Evolutionary conservation across 2,113 vertebrate genomes (phyloP).

Genomic region (Todiramphus saurophagus): DNA sequence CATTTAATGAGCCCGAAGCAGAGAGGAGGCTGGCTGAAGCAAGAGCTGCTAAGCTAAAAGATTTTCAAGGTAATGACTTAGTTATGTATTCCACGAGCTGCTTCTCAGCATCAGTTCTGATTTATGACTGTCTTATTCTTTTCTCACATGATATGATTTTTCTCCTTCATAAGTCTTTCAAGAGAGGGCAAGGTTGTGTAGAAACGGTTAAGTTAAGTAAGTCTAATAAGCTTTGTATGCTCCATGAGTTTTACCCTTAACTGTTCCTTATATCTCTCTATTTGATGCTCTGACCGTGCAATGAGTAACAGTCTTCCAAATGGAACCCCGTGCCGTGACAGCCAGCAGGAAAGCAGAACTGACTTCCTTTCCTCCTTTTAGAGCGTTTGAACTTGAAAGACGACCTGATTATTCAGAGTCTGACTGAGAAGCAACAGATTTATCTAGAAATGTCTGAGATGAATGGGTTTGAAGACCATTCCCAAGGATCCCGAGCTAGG

Average conservation of each 20-base stretch:
- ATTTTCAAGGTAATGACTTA: slow-evolving; percentile 86
- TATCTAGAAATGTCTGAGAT: slow-evolving; percentile 87
- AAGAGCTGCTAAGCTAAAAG: slow-evolving; percentile 77
- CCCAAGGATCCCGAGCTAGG: slow-evolving; percentile 30
- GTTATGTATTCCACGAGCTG: not conserved
- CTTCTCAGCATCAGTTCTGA: not conserved
- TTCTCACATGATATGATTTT: not conserved
- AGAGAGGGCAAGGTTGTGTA: not conserved
- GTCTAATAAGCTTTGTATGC: not conserved
- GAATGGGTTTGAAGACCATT: slow-evolving; percentile 76
- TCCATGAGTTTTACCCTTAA: not conserved
- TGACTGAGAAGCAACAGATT: slow-evolving; percentile 90
- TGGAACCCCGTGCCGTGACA: not conserved
- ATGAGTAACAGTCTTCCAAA: not conserved
- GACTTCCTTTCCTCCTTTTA: slow-evolving; percentile 46
- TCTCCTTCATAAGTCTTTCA: slow-evolving; percentile 12
- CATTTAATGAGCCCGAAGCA: slow-evolving; percentile 83
- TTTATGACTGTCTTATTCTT: not conserved
- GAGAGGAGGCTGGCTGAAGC: slow-evolving; percentile 70
- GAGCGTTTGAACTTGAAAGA: slow-evolving; percentile 86
- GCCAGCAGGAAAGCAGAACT: not conserved
- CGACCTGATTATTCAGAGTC: slow-evolving; percentile 79
- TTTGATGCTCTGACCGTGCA: slow-evolving; percentile 1
- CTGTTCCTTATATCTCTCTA: not conserved
- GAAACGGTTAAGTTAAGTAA: not conserved